Base-by-base conservation (phyloP, 2,888 invertebrate species). In the Cenopis cana region DNA sequence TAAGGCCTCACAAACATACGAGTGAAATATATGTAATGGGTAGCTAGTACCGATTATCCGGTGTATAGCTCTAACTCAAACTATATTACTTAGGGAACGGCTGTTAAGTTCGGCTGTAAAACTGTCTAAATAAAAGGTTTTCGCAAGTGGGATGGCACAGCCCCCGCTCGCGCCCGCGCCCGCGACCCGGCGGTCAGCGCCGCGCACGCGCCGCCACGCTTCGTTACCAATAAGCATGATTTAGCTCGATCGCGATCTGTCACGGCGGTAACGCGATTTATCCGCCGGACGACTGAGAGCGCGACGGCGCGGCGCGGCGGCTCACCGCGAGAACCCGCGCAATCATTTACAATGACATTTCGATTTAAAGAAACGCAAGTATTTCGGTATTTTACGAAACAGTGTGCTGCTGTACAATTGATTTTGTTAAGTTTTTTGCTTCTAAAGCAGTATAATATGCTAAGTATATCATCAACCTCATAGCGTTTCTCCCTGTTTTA, bases 151-250 rank as follows among this genome's bases (percentile, higher is more conserved):
- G 50, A 57, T 52, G 49, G 49, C 20, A 20, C n/a, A 41, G 29
- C 29, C 36, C 54, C 33, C 54, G 24, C 41, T n/a, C n/a, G 29
- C 29, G 24, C 54, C 33, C 54, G 24, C 41, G n/a, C n/a, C n/a
- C n/a, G n/a, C n/a, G n/a, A n/a, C 17, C 5, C 36, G n/a, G 46
- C 46, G n/a, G n/a, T 46, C 46, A 59, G 73, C 74, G 73, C 74
- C 56, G 83, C 82, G 85, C 87, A 83, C 85, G 85, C 85, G 83
- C 79, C 80, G 77, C 76, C 82, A 84, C 84, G 88, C 85, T 90
- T 90, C 88, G 87, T 89, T 89, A 89, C 86, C 85, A 83, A 83
- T 88, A 88, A 89, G 85, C 80, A 84, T 89, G 89, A 89, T 89
- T 90, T 89, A 90, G 76, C 79, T 81, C 78, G 81, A 79, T 81